phyloP scores from a whole-genome alignment of 2,888 invertebrate genomes.

The Tenodera sinensis region DNA sequence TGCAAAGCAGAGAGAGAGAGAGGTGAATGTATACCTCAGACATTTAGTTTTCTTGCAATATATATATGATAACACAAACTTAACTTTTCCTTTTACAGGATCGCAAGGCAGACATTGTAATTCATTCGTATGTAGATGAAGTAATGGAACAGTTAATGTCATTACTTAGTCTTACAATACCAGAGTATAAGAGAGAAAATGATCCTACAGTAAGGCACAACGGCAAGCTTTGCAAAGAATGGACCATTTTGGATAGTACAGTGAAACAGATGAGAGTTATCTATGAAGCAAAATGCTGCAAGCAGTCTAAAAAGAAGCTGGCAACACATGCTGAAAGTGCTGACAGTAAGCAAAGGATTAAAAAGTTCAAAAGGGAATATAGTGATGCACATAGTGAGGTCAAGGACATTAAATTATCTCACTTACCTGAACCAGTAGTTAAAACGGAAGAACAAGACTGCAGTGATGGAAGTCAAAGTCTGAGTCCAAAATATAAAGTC shows the following conservation, averaged over 20 bases:
- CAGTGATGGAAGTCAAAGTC: no score
- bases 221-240: constrained; percentile 52
- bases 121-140: constrained; percentile 85
- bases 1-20: constrained; percentile 91
- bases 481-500: no score
- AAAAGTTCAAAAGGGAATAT: neutral
- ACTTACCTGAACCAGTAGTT: neutral
- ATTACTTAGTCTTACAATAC: constrained; percentile 68
- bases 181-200: constrained; percentile 59
- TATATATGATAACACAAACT: neutral
- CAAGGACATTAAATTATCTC: neutral
- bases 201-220: constrained; percentile 56
- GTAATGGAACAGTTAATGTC: constrained; percentile 72
- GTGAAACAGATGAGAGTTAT: constrained; percentile 59
- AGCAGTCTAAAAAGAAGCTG: constrained; percentile 17
- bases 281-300: constrained; percentile 49
- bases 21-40: no score
- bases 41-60: no score
- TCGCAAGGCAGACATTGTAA: constrained; percentile 83
- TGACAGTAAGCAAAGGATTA: neutral
- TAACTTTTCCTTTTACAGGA: constrained; percentile 58
- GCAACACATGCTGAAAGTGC: neutral
- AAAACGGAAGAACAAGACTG: neutral
- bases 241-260: constrained; percentile 65
- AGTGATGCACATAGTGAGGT: neutral